Evolutionary conservation across 2,797 vertebrate genomes (phyloP).

Genomic region (Pipistrellus nathusii): DNA sequence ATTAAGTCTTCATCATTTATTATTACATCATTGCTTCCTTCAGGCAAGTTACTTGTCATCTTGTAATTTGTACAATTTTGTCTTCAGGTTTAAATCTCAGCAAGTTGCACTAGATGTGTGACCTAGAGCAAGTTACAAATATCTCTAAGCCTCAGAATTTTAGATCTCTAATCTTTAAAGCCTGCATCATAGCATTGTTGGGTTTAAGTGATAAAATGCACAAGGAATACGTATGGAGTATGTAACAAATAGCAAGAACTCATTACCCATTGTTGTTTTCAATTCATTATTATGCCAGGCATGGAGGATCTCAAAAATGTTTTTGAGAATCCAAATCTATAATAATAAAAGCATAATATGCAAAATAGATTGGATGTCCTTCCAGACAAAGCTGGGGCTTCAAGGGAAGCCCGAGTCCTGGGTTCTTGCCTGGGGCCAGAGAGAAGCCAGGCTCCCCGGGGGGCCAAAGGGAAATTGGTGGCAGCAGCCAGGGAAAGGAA

Average conservation of each 20-base stretch:
- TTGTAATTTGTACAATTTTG: neutral
- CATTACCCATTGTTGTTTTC: neutral
- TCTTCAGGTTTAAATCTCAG: neutral
- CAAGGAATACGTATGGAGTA: neutral
- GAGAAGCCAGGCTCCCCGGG: no score
- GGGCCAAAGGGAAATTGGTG: no score
- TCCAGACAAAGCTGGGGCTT: no score
- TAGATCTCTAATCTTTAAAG: neutral
- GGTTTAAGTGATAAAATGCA: neutral
- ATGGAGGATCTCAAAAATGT: neutral
- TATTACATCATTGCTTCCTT: neutral
- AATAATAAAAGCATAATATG: no score
- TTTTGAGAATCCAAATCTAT: neutral
- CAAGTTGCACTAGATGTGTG: neutral
- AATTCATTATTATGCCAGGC: neutral
- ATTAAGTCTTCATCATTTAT: neutral
- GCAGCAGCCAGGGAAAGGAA: no score
- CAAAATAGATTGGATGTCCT: no score
- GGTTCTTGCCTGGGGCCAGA: no score
- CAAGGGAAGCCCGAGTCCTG: no score
- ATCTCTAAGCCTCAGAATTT: neutral
- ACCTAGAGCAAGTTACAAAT: neutral
- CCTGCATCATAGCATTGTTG: neutral
- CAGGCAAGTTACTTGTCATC: neutral
- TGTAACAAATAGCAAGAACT: neutral